phyloP scores from a whole-genome alignment of 2,888 invertebrate genomes.

The Sphaerophoria rueppellii region DNA sequence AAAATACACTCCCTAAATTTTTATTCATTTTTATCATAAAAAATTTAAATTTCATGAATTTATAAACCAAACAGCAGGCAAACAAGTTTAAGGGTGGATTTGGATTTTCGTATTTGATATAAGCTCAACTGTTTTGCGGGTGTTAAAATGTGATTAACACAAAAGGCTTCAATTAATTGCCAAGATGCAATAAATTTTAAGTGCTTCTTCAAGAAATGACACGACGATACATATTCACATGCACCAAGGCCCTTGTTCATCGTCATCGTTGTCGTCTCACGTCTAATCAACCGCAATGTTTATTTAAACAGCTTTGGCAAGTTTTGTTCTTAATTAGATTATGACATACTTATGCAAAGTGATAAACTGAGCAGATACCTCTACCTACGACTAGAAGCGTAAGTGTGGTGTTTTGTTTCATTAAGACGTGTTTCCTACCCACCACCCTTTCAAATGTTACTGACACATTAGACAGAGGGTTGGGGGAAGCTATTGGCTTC shows the following conservation, averaged over 20 bases:
- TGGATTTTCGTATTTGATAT: not conserved
- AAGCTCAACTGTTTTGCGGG: constrained; percentile 21
- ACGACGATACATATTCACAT: not conserved
- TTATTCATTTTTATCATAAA: too few relatives aligned
- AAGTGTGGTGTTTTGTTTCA: not conserved
- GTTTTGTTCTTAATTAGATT: constrained; percentile 66
- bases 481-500: constrained; percentile 52
- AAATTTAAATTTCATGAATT: too few relatives aligned
- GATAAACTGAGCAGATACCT: constrained; percentile 14
- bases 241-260: not conserved
- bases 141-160: constrained; percentile 52
- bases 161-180: constrained; percentile 49
- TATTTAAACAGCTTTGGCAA: constrained; percentile 44
- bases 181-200: constrained; percentile 52
- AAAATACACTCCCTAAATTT: too few relatives aligned
- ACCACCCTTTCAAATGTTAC: constrained; percentile 15
- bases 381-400: too few relatives aligned
- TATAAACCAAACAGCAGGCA: too few relatives aligned
- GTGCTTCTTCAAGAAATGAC: constrained; percentile 25
- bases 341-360: constrained; percentile 44
- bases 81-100: not conserved
- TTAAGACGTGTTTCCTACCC: constrained; percentile 21
- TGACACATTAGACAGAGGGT: not conserved
- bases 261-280: too few relatives aligned
- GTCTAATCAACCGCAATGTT: constrained; percentile 56